Evolutionary conservation across 1,140 invertebrate species (phyloP), one percentile per base, ranked within the genome.

Genomic region (Anastrepha obliqua): DNA sequence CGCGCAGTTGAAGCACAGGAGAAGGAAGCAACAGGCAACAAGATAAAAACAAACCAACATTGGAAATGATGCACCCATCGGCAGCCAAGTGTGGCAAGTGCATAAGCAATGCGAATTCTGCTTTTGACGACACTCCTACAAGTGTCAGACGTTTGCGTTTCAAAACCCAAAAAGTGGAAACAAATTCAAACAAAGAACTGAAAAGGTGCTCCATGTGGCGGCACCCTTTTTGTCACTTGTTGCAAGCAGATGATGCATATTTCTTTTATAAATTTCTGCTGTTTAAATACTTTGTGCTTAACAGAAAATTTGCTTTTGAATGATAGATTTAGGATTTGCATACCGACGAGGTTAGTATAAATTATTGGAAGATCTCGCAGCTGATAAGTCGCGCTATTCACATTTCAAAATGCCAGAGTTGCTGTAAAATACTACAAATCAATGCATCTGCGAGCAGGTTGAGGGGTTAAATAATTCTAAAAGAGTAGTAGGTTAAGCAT

Each of bases 81-180:
- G 42, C 67, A 74, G 42, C 39, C 67, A 74, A 74, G 67, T 74
- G 67, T 74, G 67, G 67, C 67, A 74, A 74, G 67, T 74, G 44
- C 42, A 74, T 74, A 74, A 74, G 67, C 67, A 42, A 1, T 55
- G 51, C 6, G 11, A 55, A 11, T 8, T 55, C 51, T 55, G 11
- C 51, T 13, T 1, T 13, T 44, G 67, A 44, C 39, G 67, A 74
- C 67, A 74, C 67, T 74, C 67, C 67, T 42, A 42, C 67, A 74
- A 74, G 67, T 74, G 67, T 74, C 67, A 74, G 42, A 42, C n/a
- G 67, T 74, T 17, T 44, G 67, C 15, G 42, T 44, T 74, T 17
- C 67, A 47, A 67, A 39, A 74, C 39, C 39, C 39, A n/a, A n/a
- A 74, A 74, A 44, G 67, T 44, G 42, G 44, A 74, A 55, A 55